These are phyloP conservation scores for Drosophila niveifrons DNA, from an alignment of 2,888 invertebrate species.

Conservation along the genomic window DNA sequence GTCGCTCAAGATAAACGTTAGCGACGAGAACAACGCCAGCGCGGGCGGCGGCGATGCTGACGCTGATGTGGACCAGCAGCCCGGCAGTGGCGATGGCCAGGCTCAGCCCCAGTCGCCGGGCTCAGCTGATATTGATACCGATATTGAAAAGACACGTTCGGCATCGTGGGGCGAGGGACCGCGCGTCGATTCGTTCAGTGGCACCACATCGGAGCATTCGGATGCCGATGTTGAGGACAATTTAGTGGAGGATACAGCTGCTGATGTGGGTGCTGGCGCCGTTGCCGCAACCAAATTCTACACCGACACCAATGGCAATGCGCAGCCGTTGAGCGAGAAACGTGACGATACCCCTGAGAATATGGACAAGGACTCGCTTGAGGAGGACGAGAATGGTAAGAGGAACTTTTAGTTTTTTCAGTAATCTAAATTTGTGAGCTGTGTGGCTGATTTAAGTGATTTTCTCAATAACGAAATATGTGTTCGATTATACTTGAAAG, in stretches of 20 bases:
- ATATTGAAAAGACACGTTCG: conserved; percentile 29
- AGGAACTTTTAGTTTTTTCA: neutral
- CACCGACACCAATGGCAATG: conserved; percentile 84
- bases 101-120: conserved; percentile 13
- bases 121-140: conserved; percentile 25
- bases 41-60: conserved; percentile 12
- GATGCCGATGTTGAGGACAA: conserved; percentile 94
- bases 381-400: conserved; percentile 86
- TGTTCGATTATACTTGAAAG: too few relatives aligned
- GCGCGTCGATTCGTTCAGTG: conserved; percentile 56
- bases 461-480: too few relatives aligned
- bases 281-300: conserved; percentile 51
- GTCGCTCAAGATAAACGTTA: conserved; percentile 44
- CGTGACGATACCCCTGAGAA: conserved; percentile 87
- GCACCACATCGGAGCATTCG: conserved; percentile 88
- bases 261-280: conserved; percentile 60
- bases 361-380: conserved; percentile 87
- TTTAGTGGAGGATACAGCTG: conserved; percentile 86
- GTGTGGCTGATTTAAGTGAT: too few relatives aligned
- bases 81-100: conserved; percentile 38
- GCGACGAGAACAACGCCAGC: conserved; percentile 24
- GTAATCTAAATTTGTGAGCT: too few relatives aligned
- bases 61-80: conserved; percentile 17
- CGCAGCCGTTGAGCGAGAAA: conserved; percentile 85
- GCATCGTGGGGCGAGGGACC: conserved; percentile 45